Conservation (phyloP, 2,113 vertebrate species). For the Poeciliopsis turrubarensis region DNA sequence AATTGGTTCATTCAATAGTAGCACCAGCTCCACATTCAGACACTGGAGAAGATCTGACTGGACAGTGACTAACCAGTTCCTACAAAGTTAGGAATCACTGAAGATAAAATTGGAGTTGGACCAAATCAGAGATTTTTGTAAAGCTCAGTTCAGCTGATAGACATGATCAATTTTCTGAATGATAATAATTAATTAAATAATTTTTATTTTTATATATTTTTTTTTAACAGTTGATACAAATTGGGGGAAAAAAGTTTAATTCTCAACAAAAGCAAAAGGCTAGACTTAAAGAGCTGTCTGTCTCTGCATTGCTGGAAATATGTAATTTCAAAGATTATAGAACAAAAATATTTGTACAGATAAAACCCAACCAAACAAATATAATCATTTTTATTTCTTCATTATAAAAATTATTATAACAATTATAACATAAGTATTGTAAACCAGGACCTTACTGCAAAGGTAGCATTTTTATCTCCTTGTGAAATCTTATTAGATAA, state of each 20-base stretch:
- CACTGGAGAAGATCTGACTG: neutral
- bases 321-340: neutral
- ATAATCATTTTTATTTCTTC: no score
- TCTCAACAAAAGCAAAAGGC: neutral
- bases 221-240: neutral
- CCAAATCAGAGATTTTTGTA: neutral
- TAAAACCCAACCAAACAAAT: no score
- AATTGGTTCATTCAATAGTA: neutral
- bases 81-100: neutral
- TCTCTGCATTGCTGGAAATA: neutral
- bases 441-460: no score
- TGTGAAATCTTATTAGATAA: no score
- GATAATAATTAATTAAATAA: neutral
- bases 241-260: neutral
- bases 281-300: neutral
- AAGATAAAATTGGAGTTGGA: neutral
- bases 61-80: neutral
- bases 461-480: no score
- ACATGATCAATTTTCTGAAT: no score
- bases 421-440: no score
- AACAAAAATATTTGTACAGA: neutral
- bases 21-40: neutral
- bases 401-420: no score
- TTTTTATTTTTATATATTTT: neutral
- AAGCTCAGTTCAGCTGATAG: no score